These are phyloP conservation scores for Semotilus atromaculatus DNA, from an alignment of 2,797 vertebrate genomes.

Conservation along the genomic window DNA sequence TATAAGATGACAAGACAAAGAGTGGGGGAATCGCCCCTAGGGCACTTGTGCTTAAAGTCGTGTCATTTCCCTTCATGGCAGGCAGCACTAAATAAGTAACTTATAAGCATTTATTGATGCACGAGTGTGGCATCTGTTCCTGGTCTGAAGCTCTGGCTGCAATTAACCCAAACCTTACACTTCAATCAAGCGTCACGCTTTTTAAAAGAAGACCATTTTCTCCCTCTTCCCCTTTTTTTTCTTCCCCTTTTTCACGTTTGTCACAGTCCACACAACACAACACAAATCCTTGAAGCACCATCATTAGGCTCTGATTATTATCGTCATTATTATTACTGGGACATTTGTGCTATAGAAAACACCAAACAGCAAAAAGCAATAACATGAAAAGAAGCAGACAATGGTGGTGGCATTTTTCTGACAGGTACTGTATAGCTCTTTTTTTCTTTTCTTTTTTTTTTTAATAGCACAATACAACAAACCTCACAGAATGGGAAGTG, in stretches of 20 bases:
- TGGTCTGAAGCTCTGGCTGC: conserved; percentile 75
- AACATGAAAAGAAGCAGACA: background rate
- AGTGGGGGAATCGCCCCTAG: conserved; percentile 70
- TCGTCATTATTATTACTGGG: conserved; percentile 66
- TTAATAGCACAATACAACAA: conserved; percentile 55
- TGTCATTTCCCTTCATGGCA: conserved; percentile 85
- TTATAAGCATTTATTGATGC: conserved; percentile 86
- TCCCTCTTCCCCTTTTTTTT: conserved; percentile 52
- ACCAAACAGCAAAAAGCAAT: conserved; percentile 57
- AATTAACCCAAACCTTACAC: conserved; percentile 80
- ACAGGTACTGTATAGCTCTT: conserved; percentile 60
- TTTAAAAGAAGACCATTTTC: conserved; percentile 48
- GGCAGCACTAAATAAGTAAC: conserved; percentile 85
- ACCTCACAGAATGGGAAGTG: background rate
- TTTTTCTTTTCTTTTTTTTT: background rate
- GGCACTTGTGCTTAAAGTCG: conserved; percentile 81
- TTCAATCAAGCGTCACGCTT: conserved; percentile 80
- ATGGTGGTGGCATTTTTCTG: background rate
- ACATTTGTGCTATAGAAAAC: conserved; percentile 64
- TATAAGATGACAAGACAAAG: conserved; percentile 86
- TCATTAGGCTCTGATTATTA: conserved; percentile 76
- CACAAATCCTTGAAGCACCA: conserved; percentile 70
- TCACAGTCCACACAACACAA: conserved; percentile 72
- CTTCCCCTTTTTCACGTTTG: conserved; percentile 67
- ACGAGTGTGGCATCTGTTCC: conserved; percentile 84